Base-by-base conservation (phyloP, 2,113 vertebrate genomes). In the Catagonus wagneri region DNA sequence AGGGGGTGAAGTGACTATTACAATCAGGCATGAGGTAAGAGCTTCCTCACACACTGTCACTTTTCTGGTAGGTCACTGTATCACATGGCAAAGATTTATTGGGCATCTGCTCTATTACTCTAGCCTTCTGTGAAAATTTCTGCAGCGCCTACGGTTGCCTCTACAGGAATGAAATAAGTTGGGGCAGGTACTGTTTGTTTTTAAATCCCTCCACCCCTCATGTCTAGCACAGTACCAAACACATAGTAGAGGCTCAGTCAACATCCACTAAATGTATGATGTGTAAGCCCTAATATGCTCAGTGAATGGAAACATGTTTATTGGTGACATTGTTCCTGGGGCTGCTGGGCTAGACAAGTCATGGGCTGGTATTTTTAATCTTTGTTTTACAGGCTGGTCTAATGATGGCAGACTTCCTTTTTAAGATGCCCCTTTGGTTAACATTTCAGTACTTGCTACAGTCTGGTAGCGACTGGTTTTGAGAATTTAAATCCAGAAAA, bases 401-500 rank as follows among this genome's bases (percentile, higher is more conserved):
- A 39, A 79, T 14, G 13, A 69, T 12, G 36, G 2, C 34, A 44
- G 52, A 32, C 68, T 94, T 86, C 66, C 78, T 75, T 88, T 89
- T 44, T 65, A 87, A 97, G 78, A 44, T 61, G 66, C 39, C 69
- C 66, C 15, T 80, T 83, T 58, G 61, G 92, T 89, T 93, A 89
- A 75, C 17, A 80, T 89, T 83, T 84, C 56, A 75, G 63, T 15
- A 34, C 36, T 76, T 58, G 29, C 50, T 88, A 3, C 36, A 20
- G 83, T 78, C 54, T 91, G 81, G 58, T 25, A 75, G 32, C 60
- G 58, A 85, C 69, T 85, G 20, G 8, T 89, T 95, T 93, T 78
- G 95, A 91, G 78, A 95, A 90, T 79, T 95, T 60, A 92, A 81
- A 79, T 74, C 22, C 63, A 91, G 34, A 63, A 83, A 93, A 83